A percentile compares a stretch with the other conserved stretches of the same genome.
phyloP scores from a whole-genome alignment of 2,113 vertebrate species.

The Neolamprologus caudopunctatus region DNA sequence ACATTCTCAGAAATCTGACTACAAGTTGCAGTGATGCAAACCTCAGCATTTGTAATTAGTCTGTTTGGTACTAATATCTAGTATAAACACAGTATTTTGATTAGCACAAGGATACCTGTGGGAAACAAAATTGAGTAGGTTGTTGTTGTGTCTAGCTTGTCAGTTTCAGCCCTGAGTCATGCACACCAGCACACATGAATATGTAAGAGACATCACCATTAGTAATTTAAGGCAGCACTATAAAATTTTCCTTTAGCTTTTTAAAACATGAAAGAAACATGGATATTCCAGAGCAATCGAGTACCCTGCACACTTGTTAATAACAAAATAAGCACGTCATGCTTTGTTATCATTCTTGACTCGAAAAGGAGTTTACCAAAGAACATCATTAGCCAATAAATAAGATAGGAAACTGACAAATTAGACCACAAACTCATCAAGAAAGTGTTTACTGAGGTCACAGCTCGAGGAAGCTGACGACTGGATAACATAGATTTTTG shows the following conservation, averaged over 20 bases:
- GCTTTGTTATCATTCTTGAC: not conserved
- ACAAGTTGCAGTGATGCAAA: not conserved
- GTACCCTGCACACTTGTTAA: not conserved
- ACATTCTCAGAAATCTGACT: not conserved
- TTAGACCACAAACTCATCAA: not conserved
- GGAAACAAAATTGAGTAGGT: not conserved
- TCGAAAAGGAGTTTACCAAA: not conserved
- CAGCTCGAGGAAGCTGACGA: not conserved
- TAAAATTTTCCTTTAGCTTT: not conserved
- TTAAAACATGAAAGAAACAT: not conserved
- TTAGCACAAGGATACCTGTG: not conserved
- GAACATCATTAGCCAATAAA: not conserved
- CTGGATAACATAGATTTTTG: not conserved
- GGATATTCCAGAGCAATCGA: not conserved
- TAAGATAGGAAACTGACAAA: not conserved
- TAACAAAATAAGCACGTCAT: not conserved
- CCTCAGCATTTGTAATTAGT: not conserved
- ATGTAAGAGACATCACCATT: not conserved
- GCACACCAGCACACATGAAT: not conserved
- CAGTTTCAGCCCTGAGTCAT: not conserved
- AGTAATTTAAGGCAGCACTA: not conserved
- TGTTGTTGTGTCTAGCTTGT: not conserved
- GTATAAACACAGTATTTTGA: not conserved
- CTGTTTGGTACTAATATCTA: not conserved
- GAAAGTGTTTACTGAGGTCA: not conserved